Evolutionary conservation across 2,113 vertebrate genomes (phyloP), one percentile per base, ranked within the genome.

Genomic region (Actinemys pallida): DNA sequence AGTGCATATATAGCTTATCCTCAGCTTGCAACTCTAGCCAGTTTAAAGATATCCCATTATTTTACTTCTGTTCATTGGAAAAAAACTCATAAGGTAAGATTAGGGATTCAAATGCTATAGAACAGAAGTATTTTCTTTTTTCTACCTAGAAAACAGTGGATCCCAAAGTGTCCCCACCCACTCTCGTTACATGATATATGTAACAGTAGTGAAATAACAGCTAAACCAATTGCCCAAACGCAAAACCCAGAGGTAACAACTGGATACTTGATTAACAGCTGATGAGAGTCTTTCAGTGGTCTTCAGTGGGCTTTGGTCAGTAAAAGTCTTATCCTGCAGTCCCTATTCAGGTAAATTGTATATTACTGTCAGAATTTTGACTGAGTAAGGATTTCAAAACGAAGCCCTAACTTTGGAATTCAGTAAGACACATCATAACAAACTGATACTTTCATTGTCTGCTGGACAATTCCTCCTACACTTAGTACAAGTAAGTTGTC

Each of bases 371-470:
- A 88, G 83, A 92, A 72, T 88, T 65, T 62, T 79, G 75, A 24
- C 54, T 88, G 29, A 54, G 47, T 92, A 88, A 92, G 78, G 62
- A 84, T 83, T 88, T 92, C 69, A 80, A 83, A 69, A 78, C 56
- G 29, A 81, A 53, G 47, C 39, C 78, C 56, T 47, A 52, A 92
- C 83, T 87, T 62, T 69, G 62, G 16, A 69, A 35, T 69, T 69
- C 81, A 35, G 83, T 92, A 92, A 81, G 85, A 78, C 81, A 62
- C 81, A 81, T 84, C 54, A 83, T 87, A 83, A 83, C 78, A 92
- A 92, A 92, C 78, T 86, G 83, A 92, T 79, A 92, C 47, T 88
- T 65, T 54, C 53, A 92, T 88, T 92, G 90, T 81, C 47, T 88
- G 69, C 81, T 65, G 81, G 86, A 88, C 14, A 57, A 83, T 88